Evolutionary conservation across 2,888 invertebrate genomes (phyloP).

Genomic region (Harpalus rufipes): DNA sequence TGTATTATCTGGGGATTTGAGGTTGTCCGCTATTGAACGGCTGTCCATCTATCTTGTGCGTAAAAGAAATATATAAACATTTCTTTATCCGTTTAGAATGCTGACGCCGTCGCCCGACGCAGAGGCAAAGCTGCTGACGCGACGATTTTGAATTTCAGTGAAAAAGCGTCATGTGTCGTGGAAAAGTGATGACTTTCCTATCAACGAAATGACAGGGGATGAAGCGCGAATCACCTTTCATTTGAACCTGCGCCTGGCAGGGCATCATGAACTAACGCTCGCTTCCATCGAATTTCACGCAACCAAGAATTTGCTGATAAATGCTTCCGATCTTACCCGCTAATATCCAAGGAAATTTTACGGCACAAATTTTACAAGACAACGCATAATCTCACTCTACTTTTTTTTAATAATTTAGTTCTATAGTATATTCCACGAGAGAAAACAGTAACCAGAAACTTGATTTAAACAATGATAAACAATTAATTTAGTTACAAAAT

Average conservation of each 20-base stretch:
- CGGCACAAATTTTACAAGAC: background rate
- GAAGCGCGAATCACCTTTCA: constrained; percentile 60
- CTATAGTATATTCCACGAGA: no score
- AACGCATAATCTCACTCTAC: background rate
- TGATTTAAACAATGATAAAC: no score
- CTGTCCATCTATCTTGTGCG: constrained; percentile 41
- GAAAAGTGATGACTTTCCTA: constrained; percentile 61
- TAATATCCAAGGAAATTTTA: background rate
- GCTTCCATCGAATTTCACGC: constrained; percentile 20
- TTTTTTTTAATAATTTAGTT: no score
- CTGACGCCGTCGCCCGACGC: background rate
- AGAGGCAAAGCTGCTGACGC: constrained; percentile 16
- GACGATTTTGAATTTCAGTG: constrained; percentile 56
- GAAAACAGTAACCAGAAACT: no score
- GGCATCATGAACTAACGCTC: constrained; percentile 21
- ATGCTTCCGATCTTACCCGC: constrained; percentile 4
- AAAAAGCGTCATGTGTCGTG: constrained; percentile 53
- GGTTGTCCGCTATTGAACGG: constrained; percentile 4
- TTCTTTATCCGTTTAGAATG: constrained; percentile 45
- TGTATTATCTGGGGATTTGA: background rate
- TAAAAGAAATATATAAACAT: constrained; percentile 54
- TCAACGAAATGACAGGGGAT: constrained; percentile 60
- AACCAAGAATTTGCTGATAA: constrained; percentile 25
- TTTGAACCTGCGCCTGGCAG: constrained; percentile 53
- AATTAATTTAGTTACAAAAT: no score